phyloP scores from a whole-genome alignment of 2,113 vertebrate species.

The Motacilla alba region DNA sequence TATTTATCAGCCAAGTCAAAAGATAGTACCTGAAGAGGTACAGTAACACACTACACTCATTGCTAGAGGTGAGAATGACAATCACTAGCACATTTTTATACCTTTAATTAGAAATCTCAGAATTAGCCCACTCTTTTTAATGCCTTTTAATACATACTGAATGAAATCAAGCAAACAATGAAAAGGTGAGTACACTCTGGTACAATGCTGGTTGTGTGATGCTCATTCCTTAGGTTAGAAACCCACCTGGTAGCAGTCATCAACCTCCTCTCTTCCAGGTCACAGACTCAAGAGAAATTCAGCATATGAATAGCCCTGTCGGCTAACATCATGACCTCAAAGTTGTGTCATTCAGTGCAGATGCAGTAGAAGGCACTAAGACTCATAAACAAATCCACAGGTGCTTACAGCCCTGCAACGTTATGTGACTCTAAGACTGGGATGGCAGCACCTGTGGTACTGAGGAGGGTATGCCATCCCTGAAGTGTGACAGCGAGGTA shows the following conservation, averaged over 20 bases:
- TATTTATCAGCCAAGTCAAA: not conserved
- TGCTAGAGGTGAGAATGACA: not conserved
- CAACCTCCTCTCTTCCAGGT: not conserved
- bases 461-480: not conserved
- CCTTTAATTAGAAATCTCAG: not conserved
- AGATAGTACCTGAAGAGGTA: not conserved
- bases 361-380: not conserved
- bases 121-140: not conserved
- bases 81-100: not conserved
- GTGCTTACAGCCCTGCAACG: not conserved
- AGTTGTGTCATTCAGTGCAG: not conserved
- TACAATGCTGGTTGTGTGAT: not conserved
- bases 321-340: not conserved
- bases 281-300: not conserved
- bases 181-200: not conserved
- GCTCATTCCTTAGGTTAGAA: not conserved
- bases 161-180: not conserved
- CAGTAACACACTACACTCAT: not conserved
- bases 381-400: not conserved
- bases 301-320: not conserved
- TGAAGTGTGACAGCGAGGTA: not conserved
- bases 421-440: not conserved
- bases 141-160: not conserved
- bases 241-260: not conserved
- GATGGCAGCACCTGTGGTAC: fast-evolving